These are phyloP conservation scores for Cheilosia soror DNA, from an alignment of 2,888 invertebrate species.

Conservation along the genomic window DNA sequence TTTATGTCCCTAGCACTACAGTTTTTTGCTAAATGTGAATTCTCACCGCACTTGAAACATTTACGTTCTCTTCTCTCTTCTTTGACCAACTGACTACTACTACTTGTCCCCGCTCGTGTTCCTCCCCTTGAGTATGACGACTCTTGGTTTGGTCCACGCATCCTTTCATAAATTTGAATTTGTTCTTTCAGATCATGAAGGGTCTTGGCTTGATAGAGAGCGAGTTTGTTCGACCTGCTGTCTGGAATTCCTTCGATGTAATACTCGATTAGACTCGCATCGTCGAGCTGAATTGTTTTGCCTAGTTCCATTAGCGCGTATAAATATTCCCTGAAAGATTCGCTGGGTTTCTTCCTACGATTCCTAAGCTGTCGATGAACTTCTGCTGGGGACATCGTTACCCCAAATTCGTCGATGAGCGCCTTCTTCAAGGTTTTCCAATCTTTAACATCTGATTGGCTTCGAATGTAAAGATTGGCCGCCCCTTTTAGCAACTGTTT, in stretches of 20 bases:
- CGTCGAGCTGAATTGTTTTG: slow-evolving; percentile 52
- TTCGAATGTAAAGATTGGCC: slow-evolving; percentile 35
- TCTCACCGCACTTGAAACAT: slow-evolving; percentile 31
- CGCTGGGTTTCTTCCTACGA: slow-evolving; percentile 32
- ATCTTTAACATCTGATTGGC: slow-evolving; percentile 37
- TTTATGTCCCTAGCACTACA: no score
- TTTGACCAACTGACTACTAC: background rate
- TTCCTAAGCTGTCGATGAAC: slow-evolving; percentile 40
- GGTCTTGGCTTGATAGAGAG: slow-evolving; percentile 47
- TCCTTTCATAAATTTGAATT: slow-evolving; percentile 22
- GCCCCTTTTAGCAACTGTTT: slow-evolving; percentile 54
- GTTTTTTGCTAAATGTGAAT: slow-evolving; percentile 2
- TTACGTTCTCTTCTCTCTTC: background rate
- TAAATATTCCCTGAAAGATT: slow-evolving; percentile 47
- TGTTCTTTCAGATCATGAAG: slow-evolving; percentile 32
- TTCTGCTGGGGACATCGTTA: slow-evolving; percentile 42
- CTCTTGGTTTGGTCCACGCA: slow-evolving; percentile 29
- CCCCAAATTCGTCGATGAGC: slow-evolving; percentile 48
- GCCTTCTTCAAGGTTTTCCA: slow-evolving; percentile 51
- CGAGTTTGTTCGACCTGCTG: slow-evolving; percentile 32
- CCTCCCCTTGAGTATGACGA: slow-evolving; percentile 31
- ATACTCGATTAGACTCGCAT: slow-evolving; percentile 59
- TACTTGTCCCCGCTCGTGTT: background rate
- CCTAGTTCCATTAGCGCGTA: slow-evolving; percentile 51
- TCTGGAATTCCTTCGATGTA: slow-evolving; percentile 57